phyloP scores from a whole-genome alignment of 2,888 invertebrate species.

The Marasmarcha lunaedactyla region DNA sequence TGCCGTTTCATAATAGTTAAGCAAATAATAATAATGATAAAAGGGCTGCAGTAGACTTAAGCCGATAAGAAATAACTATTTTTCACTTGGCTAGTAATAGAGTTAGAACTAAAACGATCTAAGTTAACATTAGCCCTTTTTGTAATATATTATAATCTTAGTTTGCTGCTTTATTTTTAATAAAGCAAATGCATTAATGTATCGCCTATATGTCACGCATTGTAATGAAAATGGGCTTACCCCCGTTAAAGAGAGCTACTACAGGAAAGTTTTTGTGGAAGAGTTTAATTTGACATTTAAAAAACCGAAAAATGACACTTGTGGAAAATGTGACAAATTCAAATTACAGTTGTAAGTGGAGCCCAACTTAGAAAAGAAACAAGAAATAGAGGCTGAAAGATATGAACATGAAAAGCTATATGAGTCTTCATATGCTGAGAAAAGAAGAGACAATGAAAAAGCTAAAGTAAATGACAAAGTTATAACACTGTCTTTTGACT shows the following conservation, averaged over 20 bases:
- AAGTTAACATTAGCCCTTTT: no score
- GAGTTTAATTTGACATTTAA: slow-evolving; percentile 1
- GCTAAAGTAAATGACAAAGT: slow-evolving; percentile 11
- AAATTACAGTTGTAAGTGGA: slow-evolving; percentile 10
- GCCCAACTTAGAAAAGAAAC: slow-evolving; percentile 6
- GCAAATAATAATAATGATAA: no score
- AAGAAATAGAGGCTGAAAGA: slow-evolving; percentile 11
- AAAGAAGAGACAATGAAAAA: slow-evolving; percentile 12
- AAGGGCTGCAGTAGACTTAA: no score
- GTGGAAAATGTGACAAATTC: slow-evolving; percentile 5
- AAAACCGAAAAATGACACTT: slow-evolving; percentile 4
- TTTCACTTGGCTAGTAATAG: no score
- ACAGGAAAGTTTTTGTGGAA: slow-evolving; percentile 2
- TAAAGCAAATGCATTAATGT: slow-evolving; percentile 5
- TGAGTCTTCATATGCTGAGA: slow-evolving; percentile 11
- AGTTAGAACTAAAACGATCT: no score
- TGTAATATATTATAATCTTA: no score
- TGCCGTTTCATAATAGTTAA: no score
- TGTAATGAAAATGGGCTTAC: slow-evolving; percentile 4
- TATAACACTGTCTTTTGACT: slow-evolving; percentile 11
- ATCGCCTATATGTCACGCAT: slow-evolving; percentile 5
- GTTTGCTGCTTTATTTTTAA: no score
- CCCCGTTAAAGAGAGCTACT: slow-evolving; percentile 5
- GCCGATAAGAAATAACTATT: no score
- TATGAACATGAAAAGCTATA: slow-evolving; percentile 11